Evolutionary conservation across 2,888 invertebrate genomes (phyloP).

Genomic region (Psylliodes chrysocephalus): DNA sequence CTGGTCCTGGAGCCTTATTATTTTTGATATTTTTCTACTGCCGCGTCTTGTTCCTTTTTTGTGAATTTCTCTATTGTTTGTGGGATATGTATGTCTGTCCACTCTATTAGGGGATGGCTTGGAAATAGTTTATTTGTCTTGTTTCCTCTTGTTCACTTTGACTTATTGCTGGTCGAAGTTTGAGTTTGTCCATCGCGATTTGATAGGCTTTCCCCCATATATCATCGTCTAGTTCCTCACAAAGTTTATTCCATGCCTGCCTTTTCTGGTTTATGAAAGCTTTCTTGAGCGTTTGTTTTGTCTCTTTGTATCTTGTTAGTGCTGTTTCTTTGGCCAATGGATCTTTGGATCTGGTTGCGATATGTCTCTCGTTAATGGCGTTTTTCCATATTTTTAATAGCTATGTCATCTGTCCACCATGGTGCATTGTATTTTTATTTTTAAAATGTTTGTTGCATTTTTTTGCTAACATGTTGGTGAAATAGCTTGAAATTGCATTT

Average conservation of each 20-base stretch:
- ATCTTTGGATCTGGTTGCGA: not conserved
- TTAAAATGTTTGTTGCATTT: not conserved
- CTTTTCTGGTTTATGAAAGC: not conserved
- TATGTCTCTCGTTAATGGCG: not conserved
- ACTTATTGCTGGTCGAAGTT: not conserved
- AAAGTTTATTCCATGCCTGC: not conserved
- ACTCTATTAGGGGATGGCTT: not conserved
- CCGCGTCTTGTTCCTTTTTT: not conserved
- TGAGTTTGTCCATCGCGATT: not conserved
- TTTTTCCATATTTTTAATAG: not conserved
- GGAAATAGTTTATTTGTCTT: not conserved
- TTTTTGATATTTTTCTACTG: no score
- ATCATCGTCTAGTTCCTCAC: not conserved
- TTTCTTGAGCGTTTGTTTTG: not conserved
- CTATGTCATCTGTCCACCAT: not conserved
- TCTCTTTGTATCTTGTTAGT: not conserved
- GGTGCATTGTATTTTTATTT: not conserved
- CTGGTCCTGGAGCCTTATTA: constrained; percentile 7
- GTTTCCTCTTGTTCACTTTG: not conserved
- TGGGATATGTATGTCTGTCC: not conserved
- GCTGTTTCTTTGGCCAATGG: not conserved
- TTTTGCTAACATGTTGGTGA: not conserved
- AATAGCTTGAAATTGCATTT: not conserved
- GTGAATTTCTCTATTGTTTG: not conserved
- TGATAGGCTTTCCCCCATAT: constrained; percentile 1